phyloP scores from a whole-genome alignment of 2,888 invertebrate species.

The Machimus rusticus region DNA sequence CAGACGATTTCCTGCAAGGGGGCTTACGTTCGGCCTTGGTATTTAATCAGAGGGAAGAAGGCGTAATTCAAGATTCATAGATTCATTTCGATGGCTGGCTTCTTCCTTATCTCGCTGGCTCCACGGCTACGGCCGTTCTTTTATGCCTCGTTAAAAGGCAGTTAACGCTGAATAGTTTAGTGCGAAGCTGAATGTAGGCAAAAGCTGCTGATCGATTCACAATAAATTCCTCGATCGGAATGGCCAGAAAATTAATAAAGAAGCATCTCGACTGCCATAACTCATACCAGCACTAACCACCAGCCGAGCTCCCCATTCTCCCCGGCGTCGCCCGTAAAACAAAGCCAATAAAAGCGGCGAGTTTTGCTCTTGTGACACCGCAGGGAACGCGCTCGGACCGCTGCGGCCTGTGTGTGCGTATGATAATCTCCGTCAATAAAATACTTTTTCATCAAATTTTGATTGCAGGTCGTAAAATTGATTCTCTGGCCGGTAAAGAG shows the following conservation, averaged over 20 bases:
- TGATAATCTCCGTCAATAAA: not conserved
- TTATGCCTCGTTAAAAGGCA: not conserved
- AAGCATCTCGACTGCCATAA: not conserved
- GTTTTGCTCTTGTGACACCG: not conserved
- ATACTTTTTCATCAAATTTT: slow-evolving; percentile 24
- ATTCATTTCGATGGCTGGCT: not conserved
- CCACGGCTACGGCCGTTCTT: not conserved
- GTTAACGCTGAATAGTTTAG: not conserved
- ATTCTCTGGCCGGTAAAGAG: slow-evolving; percentile 3
- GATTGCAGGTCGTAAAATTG: slow-evolving; percentile 5
- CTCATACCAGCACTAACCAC: not conserved
- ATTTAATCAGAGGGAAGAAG: not conserved
- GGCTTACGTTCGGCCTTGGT: not conserved
- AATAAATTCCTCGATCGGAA: not conserved
- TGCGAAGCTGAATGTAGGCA: not conserved
- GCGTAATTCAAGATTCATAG: not conserved
- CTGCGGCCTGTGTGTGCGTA: not conserved
- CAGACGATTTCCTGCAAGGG: not conserved
- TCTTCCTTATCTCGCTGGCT: not conserved
- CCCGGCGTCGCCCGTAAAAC: not conserved
- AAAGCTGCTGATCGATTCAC: not conserved
- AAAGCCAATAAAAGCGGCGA: not conserved
- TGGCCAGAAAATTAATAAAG: not conserved
- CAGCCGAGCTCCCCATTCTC: not conserved
- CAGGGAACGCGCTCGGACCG: not conserved